Evolutionary conservation across 92 coral and sea anemone genomes (phyloP), one percentile per base, ranked within the genome.

Genomic region (Meandrina meandrites): DNA sequence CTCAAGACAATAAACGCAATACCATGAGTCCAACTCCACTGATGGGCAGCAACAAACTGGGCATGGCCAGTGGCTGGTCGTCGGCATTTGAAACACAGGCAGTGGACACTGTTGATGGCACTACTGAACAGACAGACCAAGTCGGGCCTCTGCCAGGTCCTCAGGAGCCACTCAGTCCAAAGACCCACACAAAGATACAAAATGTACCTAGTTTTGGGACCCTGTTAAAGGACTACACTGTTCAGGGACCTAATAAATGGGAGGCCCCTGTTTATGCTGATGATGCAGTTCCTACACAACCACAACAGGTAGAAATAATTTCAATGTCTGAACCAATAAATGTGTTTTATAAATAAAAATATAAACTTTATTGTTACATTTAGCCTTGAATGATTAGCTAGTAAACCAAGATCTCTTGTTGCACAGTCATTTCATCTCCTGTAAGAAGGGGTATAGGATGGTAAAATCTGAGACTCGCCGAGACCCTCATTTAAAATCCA

Each of bases 21-120:
- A 76, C 96, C n/a, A 79, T 90, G 34, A 95, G 95, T 21, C 98
- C 98, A 27, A 87, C 92, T 19, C 95, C 91, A 15, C 83, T 90
- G 86, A 75, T 88, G 86, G 97, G 98, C 9, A 94, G 99, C 79
- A 97, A 97, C 91, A 97, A 93, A 84, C 94, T 97, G 10, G 98
- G 98, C 19, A 87, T 96, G 86, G 90, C 83, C 48, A 86, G 91
- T 16, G 99, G 99, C 40, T 97, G 99, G 99, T 97, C 99, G 7
- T 97, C 99, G 34, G 68, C 96, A 13, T 97, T 97, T 95, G 94
- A 94, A 78, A 83, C 93, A 51, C 94, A 85, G 88, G 84, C 79
- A 24, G 64, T 87, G 18, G 85, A 90, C 14, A 81, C 89, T 37
- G 91, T 16, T 27, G 91, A 32, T 22, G 54, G 40, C 28, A 28